Base-by-base conservation (phyloP, 1,140 invertebrate genomes). In the Musca domestica region DNA sequence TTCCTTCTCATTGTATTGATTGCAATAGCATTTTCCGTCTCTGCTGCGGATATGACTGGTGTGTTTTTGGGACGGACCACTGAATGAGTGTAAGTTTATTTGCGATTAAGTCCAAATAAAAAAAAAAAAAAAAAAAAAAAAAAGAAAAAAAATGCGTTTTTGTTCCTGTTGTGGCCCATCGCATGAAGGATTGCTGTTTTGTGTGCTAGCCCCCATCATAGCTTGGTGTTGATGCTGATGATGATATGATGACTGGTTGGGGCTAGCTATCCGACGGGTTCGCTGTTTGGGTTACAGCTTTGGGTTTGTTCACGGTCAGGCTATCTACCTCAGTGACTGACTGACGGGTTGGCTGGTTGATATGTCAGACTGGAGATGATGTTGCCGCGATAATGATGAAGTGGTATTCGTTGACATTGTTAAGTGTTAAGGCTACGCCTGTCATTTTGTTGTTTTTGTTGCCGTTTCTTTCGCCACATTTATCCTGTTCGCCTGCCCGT, bases 371-470 rank as follows among this genome's bases (percentile, higher is more conserved):
- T 41, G 34, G 27, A 41, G 56, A 61, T 61, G 56, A 30, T 61
- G 27, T 61, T 41, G 56, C 27, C 56, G 27, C 30, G 56, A 61
- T 61, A 61, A 61, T 61, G 56, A 61, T 61, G 56, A 61, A 27
- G 34, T 61, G 34, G 56, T 61, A 61, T 61, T 61, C 56, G 56
- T 61, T 61, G 56, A 61, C 56, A 61, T 61, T 19, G 56, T 61
- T 61, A 61, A 61, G 56, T 61, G 56, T 61, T 61, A 61, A 61
- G 56, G 56, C 56, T 61, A 61, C 56, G 56, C 56, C 56, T 61
- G 56, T 61, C 56, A 61, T 61, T 61, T 61, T 27, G 25, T 34
- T 58, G 5, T 30, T 30, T 58, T 30, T 2, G 10, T 49, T 17
- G 14, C 19, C 22, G 19, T 52, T n/a, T n/a, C n/a, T n/a, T n/a